Evolutionary conservation across 2,113 vertebrate species (phyloP).

Genomic region (Bubo scandiacus): DNA sequence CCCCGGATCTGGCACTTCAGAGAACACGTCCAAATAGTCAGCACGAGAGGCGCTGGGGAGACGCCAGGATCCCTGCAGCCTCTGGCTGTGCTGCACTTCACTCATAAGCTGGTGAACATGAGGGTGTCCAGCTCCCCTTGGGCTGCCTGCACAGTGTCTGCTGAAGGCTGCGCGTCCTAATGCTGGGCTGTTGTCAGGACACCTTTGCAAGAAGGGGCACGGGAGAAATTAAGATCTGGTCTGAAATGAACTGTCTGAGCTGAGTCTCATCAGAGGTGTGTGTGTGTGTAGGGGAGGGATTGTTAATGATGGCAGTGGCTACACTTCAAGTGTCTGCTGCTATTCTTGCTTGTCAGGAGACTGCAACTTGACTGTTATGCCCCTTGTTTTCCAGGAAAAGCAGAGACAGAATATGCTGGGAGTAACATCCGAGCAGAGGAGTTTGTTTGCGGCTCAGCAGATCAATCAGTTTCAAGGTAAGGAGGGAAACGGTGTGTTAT

Average conservation of each 20-base stretch:
- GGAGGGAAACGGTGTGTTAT: not conserved
- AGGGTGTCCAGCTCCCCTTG: not conserved
- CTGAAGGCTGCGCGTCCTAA: not conserved
- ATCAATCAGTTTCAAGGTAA: slow-evolving; percentile 86
- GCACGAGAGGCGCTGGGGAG: not conserved
- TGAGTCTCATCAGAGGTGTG: not conserved
- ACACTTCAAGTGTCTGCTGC: not conserved
- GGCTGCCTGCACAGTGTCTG: not conserved
- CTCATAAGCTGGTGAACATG: not conserved
- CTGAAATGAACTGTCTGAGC: not conserved
- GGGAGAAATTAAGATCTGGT: not conserved
- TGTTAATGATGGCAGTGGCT: not conserved
- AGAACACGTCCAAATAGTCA: not conserved
- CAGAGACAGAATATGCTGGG: slow-evolving; percentile 79
- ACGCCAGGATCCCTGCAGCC: not conserved
- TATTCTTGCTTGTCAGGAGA: not conserved
- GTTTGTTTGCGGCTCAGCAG: slow-evolving; percentile 73
- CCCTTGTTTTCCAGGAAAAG: slow-evolving; percentile 79
- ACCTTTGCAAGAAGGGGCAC: not conserved
- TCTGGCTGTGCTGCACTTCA: not conserved
- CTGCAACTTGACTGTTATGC: not conserved
- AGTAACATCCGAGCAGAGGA: slow-evolving; percentile 74
- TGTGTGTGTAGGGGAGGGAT: not conserved
- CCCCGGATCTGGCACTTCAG: not conserved
- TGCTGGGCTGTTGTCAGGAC: not conserved